phyloP scores from a whole-genome alignment of 2,797 vertebrate species.

The Champsocephalus gunnari region DNA sequence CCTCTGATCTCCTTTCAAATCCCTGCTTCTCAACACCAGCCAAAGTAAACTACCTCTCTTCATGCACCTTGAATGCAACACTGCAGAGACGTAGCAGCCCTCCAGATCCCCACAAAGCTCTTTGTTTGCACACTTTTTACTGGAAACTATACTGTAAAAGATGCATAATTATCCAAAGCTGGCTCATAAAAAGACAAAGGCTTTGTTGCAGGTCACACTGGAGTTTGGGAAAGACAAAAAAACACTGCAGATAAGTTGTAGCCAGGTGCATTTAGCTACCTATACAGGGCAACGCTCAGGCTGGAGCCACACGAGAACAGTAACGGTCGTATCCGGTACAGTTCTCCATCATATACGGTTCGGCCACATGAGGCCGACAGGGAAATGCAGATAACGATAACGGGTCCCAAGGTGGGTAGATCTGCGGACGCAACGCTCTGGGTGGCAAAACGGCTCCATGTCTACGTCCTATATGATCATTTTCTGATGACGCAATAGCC shows the following conservation, averaged over 20 bases:
- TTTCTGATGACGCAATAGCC: too few relatives aligned
- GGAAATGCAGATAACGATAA: too few relatives aligned
- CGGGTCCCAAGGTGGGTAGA: too few relatives aligned
- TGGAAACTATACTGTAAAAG: constrained; percentile 50
- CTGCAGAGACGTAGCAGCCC: constrained; percentile 20
- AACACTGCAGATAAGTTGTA: constrained; percentile 26
- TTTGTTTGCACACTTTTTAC: constrained; percentile 63
- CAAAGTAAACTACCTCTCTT: constrained; percentile 65
- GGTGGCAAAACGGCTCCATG: too few relatives aligned
- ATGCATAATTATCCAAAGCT: constrained; percentile 55
- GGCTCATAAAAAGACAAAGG: constrained; percentile 32
- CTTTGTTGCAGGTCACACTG: constrained; percentile 27
- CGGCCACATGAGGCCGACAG: too few relatives aligned
- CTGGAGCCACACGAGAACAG: too few relatives aligned
- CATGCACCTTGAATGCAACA: constrained; percentile 37
- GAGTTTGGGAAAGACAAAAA: constrained; percentile 34
- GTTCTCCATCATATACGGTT: too few relatives aligned
- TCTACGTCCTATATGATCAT: too few relatives aligned
- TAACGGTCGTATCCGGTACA: too few relatives aligned
- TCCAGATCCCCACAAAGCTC: constrained; percentile 61
- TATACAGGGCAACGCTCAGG: constrained; percentile 1
- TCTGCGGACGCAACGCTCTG: too few relatives aligned
- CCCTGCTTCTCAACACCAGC: constrained; percentile 58
- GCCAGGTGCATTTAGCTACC: constrained; percentile 16
- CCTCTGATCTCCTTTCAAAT: constrained; percentile 72